These are phyloP conservation scores for Augiades crinisus DNA, from an alignment of 2,888 invertebrate species.

Conservation along the genomic window DNA sequence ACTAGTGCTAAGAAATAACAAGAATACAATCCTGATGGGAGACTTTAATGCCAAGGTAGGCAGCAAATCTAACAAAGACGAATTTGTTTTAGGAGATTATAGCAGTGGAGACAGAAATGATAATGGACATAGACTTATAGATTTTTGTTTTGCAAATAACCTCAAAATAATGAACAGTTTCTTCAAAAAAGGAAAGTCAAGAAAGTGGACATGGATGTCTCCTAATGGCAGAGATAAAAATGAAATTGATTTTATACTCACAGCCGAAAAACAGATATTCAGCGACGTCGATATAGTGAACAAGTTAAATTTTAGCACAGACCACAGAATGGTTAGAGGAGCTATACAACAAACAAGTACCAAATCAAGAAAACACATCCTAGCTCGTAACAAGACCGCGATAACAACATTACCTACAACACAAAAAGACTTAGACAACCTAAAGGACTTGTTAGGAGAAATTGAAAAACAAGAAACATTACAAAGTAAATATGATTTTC, in stretches of 20 bases:
- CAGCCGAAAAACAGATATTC: not conserved
- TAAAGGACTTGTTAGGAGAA: slow-evolving; percentile 8
- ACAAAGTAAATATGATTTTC: slow-evolving; percentile 23
- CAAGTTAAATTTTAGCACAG: slow-evolving; percentile 7
- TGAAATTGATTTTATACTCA: slow-evolving; percentile 20
- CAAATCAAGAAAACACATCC: slow-evolving; percentile 10
- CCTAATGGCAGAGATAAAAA: slow-evolving; percentile 27
- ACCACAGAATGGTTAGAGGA: slow-evolving; percentile 17
- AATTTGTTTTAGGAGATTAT: slow-evolving; percentile 16
- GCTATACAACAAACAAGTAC: not conserved
- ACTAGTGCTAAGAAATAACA: slow-evolving; percentile 6
- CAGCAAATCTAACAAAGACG: slow-evolving; percentile 11
- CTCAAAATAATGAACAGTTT: slow-evolving; percentile 26
- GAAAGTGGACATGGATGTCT: slow-evolving; percentile 26
- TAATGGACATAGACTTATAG: slow-evolving; percentile 15
- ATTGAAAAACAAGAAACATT: slow-evolving; percentile 5
- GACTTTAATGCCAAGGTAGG: slow-evolving; percentile 19
- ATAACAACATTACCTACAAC: slow-evolving; percentile 7
- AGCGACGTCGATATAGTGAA: slow-evolving; percentile 10
- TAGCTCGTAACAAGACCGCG: not conserved
- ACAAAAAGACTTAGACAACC: slow-evolving; percentile 8
- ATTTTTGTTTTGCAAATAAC: slow-evolving; percentile 20
- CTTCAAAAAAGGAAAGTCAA: slow-evolving; percentile 20
- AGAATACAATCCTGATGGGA: slow-evolving; percentile 16
- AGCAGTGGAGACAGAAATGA: slow-evolving; percentile 12